Base-by-base conservation (phyloP, 2,888 invertebrate genomes). In the Lycocerus yunnanus region DNA sequence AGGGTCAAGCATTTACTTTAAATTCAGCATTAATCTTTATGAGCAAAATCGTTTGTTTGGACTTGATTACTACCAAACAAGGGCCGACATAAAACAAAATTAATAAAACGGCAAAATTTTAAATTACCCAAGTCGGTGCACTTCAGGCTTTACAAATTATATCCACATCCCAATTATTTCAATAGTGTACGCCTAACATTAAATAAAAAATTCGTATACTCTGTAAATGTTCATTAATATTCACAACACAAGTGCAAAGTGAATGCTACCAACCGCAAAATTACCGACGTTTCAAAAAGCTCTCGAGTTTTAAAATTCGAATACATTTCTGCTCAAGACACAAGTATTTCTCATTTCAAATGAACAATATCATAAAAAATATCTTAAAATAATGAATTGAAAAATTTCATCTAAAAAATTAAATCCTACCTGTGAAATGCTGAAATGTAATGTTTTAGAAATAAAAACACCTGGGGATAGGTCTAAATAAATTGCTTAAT, bases 261-360 rank as follows among this genome's bases (percentile, higher is more conserved):
- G 68, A 68, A 60, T 68, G 60, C 68, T 60, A 60, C 68, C 68
- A 68, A 21, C 68, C 68, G 68, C 60, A 68, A 68, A 68, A 68
- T 68, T 68, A 60, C 68, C 14, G 11, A 60, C 60, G 68, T 60
- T 59, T 24, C 68, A 60, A 68, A 68, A 68, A 60, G 68, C 58
- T 60, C 60, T 24, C 21, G 59, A 59, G 68, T 68, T 68, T 68
- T 68, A 68, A 68, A 68, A 60, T 68, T 68, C 68, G 15, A 68
- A 68, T 68, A 60, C 68, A 60, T 68, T 68, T 68, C 68, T 68
- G 68, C 59, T 14, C 58, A 60, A 68, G 68, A 68, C 68, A 68
- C 24, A 68, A 68, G 68, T 60, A 68, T 68, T 68, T 68, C 68
- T 68, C 68, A 60, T 68, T 68, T 59, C 58, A 59, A 16, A 60